phyloP scores from a whole-genome alignment of 2,888 invertebrate species.

The Stictocephala bisonia region DNA sequence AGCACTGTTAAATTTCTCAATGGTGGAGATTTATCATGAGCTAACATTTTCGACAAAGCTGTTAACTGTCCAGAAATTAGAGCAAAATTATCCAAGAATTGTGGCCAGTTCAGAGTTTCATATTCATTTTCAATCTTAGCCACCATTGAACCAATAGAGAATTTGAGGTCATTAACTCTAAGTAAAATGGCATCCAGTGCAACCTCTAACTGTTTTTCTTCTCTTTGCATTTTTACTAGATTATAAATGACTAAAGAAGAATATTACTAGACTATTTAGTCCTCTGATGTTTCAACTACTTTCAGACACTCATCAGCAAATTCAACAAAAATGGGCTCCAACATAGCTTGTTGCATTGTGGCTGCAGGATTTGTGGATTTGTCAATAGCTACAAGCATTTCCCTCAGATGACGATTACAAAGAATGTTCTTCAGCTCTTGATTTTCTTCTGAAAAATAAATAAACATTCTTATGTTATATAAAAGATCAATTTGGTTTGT shows the following conservation, averaged over 20 bases:
- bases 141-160: conserved; percentile 85
- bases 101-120: conserved; percentile 93
- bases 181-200: conserved; percentile 87
- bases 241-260: neutral
- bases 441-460: conserved; percentile 53
- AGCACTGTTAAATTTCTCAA: conserved; percentile 87
- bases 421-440: conserved; percentile 57
- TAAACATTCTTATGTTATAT: neutral
- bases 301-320: conserved; percentile 72
- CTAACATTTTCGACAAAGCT: conserved; percentile 87
- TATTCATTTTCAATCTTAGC: conserved; percentile 93
- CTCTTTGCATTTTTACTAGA: conserved; percentile 79
- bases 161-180: conserved; percentile 89
- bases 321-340: conserved; percentile 81
- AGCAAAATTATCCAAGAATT: conserved; percentile 94
- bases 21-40: conserved; percentile 88
- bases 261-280: neutral
- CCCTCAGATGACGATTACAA: conserved; percentile 64
- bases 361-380: conserved; percentile 70
- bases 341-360: conserved; percentile 79
- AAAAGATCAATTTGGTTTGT: neutral
- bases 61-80: conserved; percentile 92
- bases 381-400: conserved; percentile 65
- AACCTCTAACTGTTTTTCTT: conserved; percentile 91
- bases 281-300: conserved; percentile 47